These are phyloP conservation scores for Lanius collurio DNA, from an alignment of 2,113 vertebrate genomes.

Conservation along the genomic window DNA sequence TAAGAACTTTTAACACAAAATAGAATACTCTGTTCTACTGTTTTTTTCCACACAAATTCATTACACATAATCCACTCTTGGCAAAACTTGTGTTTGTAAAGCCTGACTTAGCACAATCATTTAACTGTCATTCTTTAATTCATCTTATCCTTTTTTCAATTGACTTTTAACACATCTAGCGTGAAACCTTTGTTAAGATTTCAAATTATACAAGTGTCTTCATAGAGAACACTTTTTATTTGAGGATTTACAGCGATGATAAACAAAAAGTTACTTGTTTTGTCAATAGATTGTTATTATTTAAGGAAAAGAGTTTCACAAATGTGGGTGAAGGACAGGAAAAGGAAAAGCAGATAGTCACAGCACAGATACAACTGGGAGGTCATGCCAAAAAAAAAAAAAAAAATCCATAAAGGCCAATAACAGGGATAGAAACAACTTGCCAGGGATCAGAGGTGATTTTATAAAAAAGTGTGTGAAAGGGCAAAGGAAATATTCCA, in stretches of 20 bases:
- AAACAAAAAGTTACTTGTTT: background rate
- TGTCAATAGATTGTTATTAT: background rate
- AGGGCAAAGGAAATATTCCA: background rate
- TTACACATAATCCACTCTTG: background rate
- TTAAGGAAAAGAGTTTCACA: background rate
- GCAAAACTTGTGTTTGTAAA: background rate
- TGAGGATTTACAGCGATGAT: background rate
- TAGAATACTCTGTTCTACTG: background rate
- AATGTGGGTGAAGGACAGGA: background rate
- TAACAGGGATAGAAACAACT: background rate
- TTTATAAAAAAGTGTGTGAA: background rate
- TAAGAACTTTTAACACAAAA: background rate
- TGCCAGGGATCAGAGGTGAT: background rate
- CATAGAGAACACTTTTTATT: background rate
- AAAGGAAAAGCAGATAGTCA: background rate
- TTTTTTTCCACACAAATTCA: background rate
- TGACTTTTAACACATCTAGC: background rate
- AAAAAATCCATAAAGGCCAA: background rate
- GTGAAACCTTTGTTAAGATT: background rate
- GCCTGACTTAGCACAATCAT: background rate
- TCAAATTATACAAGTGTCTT: background rate
- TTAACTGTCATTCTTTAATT: background rate
- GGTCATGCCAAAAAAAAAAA: background rate
- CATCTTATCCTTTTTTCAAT: background rate
- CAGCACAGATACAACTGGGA: background rate